Evolutionary conservation across 2,888 invertebrate species (phyloP).

Genomic region (Spodoptera exigua): DNA sequence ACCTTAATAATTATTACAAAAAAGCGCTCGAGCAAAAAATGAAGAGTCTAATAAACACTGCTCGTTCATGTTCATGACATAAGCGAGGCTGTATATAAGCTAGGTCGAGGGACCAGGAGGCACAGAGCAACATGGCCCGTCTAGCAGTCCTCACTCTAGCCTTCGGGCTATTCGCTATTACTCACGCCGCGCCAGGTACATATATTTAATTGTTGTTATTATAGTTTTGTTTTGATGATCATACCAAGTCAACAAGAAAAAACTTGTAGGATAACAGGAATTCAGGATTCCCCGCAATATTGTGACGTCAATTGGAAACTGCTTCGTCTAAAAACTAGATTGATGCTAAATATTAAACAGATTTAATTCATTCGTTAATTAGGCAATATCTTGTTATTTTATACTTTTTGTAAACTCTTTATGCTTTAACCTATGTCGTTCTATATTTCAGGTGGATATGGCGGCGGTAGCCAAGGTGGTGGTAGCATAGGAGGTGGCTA

Average conservation of each 20-base stretch:
- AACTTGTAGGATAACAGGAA: too few relatives aligned
- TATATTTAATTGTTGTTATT: slow-evolving; percentile 19
- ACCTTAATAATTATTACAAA: slow-evolving; percentile 64
- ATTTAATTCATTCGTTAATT: too few relatives aligned
- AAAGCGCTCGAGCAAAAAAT: slow-evolving; percentile 69
- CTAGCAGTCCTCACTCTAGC: slow-evolving; percentile 74
- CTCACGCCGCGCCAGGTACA: slow-evolving; percentile 78
- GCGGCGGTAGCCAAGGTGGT: slow-evolving; percentile 40
- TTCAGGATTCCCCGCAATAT: too few relatives aligned
- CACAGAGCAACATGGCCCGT: slow-evolving; percentile 73
- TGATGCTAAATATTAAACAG: too few relatives aligned
- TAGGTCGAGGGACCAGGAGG: slow-evolving; percentile 58
- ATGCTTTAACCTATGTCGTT: slow-evolving; percentile 1
- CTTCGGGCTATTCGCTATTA: slow-evolving; percentile 76
- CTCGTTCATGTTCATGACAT: slow-evolving; percentile 70
- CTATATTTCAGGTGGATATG: slow-evolving; percentile 35
- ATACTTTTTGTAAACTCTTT: background rate
- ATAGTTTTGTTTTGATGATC: background rate
- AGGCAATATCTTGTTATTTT: background rate
- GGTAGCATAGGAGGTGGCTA: slow-evolving; percentile 56
- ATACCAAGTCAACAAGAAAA: too few relatives aligned
- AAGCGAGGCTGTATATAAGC: slow-evolving; percentile 75
- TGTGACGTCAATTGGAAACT: too few relatives aligned
- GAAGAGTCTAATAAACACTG: slow-evolving; percentile 72
- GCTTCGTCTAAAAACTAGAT: too few relatives aligned